Evolutionary conservation across 2,888 invertebrate genomes (phyloP).

Genomic region (Apodemia zela): DNA sequence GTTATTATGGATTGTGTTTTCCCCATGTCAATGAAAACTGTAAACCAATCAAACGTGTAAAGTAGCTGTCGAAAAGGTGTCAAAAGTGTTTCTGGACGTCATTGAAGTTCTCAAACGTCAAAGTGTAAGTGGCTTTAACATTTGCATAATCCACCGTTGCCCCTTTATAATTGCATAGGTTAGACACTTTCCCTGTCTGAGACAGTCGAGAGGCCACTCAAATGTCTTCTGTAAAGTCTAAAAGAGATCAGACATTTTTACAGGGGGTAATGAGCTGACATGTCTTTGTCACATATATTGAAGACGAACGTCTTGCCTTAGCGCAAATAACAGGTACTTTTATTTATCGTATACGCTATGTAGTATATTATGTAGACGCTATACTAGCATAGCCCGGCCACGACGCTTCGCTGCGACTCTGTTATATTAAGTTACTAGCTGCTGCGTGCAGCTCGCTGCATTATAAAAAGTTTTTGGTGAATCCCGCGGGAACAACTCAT

Average conservation of each 20-base stretch:
- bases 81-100: slow-evolving; percentile 8
- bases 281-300: slow-evolving; percentile 3
- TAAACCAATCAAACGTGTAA: background rate
- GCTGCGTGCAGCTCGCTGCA: too few species aligned
- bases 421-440: too few species aligned
- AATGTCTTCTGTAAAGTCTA: background rate
- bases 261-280: slow-evolving; percentile 4
- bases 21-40: background rate
- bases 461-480: too few species aligned
- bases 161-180: slow-evolving; percentile 13
- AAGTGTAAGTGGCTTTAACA: slow-evolving; percentile 9
- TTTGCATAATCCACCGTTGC: slow-evolving; percentile 1
- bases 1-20: background rate
- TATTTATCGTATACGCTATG: too few species aligned
- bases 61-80: slow-evolving; percentile 6
- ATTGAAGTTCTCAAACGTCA: background rate
- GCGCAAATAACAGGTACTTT: too few species aligned
- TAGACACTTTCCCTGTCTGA: slow-evolving; percentile 3
- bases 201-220: background rate
- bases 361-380: too few species aligned
- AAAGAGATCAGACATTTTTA: slow-evolving; percentile 6
- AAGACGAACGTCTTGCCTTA: background rate
- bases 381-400: too few species aligned
- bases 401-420: too few species aligned
- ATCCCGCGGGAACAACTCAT: too few species aligned